Conservation (phyloP, 2,797 vertebrate species). For the Nannoperca obscura region DNA sequence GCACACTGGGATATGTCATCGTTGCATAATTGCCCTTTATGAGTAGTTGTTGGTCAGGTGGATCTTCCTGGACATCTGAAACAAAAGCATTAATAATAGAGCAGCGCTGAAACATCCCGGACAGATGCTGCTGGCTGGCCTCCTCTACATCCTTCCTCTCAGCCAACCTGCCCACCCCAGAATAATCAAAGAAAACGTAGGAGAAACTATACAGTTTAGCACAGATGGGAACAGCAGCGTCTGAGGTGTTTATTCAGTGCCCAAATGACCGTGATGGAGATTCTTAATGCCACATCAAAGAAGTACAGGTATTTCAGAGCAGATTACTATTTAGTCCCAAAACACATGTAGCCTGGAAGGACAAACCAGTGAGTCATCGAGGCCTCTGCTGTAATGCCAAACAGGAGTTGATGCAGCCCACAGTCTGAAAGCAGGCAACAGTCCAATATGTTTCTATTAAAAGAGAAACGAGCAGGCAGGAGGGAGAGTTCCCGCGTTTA, state of each 20-base stretch:
- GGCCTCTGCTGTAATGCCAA: constrained; percentile 22
- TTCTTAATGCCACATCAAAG: background rate
- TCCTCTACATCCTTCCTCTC: constrained; percentile 14
- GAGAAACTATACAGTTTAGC: constrained; percentile 20
- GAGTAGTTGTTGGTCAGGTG: background rate
- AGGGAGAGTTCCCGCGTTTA: background rate
- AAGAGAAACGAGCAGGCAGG: background rate
- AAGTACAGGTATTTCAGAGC: background rate
- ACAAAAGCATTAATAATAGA: constrained; percentile 25
- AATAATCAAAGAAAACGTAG: background rate
- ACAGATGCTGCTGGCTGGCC: constrained; percentile 45
- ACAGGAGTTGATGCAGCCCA: constrained; percentile 46
- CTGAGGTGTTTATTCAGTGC: background rate
- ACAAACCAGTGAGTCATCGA: constrained; percentile 48
- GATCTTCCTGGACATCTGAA: constrained; percentile 20
- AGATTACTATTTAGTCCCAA: constrained; percentile 7
- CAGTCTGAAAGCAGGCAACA: constrained; percentile 40
- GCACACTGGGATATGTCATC: background rate
- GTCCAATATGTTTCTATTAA: constrained; percentile 18
- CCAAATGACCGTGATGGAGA: constrained; percentile 22
- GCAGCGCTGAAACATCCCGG: constrained; percentile 40
- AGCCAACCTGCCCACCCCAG: background rate
- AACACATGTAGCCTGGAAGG: constrained; percentile 30
- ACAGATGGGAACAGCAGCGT: background rate
- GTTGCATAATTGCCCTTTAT: background rate